Evolutionary conservation across 2,888 invertebrate genomes (phyloP).

Genomic region (Archips crataeganus): DNA sequence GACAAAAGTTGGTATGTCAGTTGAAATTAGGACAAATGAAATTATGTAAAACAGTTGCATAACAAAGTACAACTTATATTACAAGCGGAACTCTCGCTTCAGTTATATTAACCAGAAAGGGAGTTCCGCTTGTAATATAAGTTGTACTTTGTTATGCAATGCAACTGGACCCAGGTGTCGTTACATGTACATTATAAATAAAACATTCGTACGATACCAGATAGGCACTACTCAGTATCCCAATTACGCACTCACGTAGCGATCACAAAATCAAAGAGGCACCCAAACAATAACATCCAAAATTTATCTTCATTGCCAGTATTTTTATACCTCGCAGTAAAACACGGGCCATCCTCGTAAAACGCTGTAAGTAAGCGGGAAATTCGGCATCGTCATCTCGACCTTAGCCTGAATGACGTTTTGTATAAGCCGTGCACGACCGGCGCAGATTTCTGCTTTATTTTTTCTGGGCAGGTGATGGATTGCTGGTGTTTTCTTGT

Average conservation of each 20-base stretch:
- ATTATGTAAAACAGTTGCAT: no score
- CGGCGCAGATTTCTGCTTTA: constrained; percentile 78
- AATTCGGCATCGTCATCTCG: constrained; percentile 60
- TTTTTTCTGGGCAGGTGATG: constrained; percentile 81
- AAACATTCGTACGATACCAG: no score
- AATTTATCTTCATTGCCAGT: constrained; percentile 16
- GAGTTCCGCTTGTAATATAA: no score
- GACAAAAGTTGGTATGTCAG: no score
- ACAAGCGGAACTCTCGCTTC: no score
- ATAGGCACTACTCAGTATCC: not conserved
- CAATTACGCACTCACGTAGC: constrained; percentile 9
- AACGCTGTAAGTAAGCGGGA: constrained; percentile 44
- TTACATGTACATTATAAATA: no score
- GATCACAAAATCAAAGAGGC: constrained; percentile 14
- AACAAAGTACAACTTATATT: no score
- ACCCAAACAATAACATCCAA: constrained; percentile 16
- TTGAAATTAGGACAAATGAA: no score
- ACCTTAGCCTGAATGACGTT: constrained; percentile 65
- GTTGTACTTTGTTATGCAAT: no score
- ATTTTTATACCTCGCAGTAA: constrained; percentile 29
- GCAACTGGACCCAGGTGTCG: no score
- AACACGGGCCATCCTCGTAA: constrained; percentile 34
- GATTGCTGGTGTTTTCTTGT: constrained; percentile 81
- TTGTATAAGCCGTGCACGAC: constrained; percentile 66
- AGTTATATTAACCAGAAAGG: no score